A percentile compares a stretch with the other conserved stretches of the same genome.
Conservation (phyloP, 1,140 invertebrate species). For the Aricia agestis region DNA sequence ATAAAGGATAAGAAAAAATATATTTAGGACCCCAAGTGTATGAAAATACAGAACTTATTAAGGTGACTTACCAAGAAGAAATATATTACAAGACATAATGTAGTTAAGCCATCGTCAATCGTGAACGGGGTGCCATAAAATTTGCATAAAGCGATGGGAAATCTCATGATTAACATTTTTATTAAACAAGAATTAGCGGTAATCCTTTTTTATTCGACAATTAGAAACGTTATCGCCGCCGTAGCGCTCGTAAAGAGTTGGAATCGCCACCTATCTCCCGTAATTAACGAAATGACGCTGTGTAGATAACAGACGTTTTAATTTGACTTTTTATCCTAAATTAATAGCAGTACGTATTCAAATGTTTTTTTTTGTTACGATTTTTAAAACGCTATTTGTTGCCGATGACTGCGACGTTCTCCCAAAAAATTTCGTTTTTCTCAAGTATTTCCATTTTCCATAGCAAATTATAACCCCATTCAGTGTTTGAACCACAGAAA, state of each 20-base stretch:
- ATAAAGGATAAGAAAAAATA: too few species aligned
- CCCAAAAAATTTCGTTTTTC: too few species aligned
- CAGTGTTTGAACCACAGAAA: too few species aligned
- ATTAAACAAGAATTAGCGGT: constrained; percentile 69
- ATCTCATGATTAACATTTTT: constrained; percentile 73
- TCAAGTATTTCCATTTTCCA: too few species aligned
- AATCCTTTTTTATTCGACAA: constrained; percentile 75
- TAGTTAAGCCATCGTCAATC: constrained; percentile 40
- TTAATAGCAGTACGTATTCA: constrained; percentile 20
- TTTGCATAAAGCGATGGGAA: constrained; percentile 64
- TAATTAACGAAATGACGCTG: constrained; percentile 65
- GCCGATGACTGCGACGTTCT: too few species aligned
- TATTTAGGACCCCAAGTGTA: too few species aligned
- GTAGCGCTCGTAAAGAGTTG: constrained; percentile 69
- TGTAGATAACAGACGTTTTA: constrained; percentile 52
- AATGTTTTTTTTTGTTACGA: not conserved
- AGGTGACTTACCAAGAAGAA: constrained; percentile 21
- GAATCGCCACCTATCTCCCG: constrained; percentile 52
- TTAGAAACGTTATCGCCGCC: constrained; percentile 66
- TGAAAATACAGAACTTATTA: not conserved
- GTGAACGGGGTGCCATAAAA: constrained; percentile 48
- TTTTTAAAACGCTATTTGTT: not conserved
- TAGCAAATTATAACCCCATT: too few species aligned
- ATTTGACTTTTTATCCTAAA: constrained; percentile 45
- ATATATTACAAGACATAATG: constrained; percentile 27